phyloP scores from a whole-genome alignment of 2,888 invertebrate genomes.

The Margaritifera margaritifera region DNA sequence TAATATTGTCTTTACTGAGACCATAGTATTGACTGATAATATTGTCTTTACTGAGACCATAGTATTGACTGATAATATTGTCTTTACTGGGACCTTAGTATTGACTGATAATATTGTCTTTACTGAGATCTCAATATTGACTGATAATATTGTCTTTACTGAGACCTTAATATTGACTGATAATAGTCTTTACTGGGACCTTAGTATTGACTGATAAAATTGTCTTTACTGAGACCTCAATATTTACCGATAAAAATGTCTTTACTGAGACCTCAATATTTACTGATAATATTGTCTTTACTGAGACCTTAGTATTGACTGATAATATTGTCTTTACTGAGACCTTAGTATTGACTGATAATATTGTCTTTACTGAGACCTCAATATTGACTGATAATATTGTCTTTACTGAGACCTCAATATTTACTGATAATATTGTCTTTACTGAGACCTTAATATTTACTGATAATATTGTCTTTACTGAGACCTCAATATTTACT shows the following conservation, averaged over 20 bases:
- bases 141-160: not conserved
- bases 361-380: too few species aligned
- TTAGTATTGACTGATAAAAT: not conserved
- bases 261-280: too few species aligned
- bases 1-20: not conserved
- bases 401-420: too few species aligned
- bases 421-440: not conserved
- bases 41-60: too few species aligned
- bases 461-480: not conserved
- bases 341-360: not conserved
- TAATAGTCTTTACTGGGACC: too few species aligned
- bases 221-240: too few species aligned
- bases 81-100: too few species aligned
- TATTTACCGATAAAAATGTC: not conserved
- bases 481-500: not conserved
- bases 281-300: not conserved
- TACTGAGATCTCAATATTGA: not conserved
- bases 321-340: not conserved
- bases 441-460: too few species aligned
- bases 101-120: not conserved
- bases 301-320: not conserved
- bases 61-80: not conserved
- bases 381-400: not conserved
- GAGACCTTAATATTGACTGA: not conserved
- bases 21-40: not conserved